These are phyloP conservation scores for Oxycera nigricornis DNA, from an alignment of 2,888 invertebrate species.

Conservation along the genomic window DNA sequence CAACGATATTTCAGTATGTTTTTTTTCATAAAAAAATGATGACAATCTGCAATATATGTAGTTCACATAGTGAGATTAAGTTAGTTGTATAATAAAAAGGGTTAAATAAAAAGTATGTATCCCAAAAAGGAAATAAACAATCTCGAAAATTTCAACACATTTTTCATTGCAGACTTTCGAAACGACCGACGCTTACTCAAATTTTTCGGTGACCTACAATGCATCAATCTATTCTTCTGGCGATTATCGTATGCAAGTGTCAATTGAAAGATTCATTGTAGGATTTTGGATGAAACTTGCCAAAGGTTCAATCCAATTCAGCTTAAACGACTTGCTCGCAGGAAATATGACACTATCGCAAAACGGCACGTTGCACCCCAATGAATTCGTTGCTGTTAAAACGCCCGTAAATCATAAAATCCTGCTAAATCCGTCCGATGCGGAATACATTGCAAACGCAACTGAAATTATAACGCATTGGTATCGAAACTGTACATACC, in stretches of 20 bases:
- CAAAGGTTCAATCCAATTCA: constrained; percentile 59
- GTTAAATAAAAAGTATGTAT: too few species aligned
- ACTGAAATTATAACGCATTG: constrained; percentile 72
- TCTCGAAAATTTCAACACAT: not conserved
- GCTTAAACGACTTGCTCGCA: constrained; percentile 69
- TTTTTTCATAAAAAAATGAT: too few species aligned
- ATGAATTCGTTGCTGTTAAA: constrained; percentile 71
- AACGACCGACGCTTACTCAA: constrained; percentile 64
- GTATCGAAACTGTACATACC: constrained; percentile 79
- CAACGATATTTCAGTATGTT: too few species aligned
- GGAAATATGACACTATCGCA: constrained; percentile 73
- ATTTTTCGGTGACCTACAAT: constrained; percentile 71
- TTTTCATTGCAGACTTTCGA: constrained; percentile 57
- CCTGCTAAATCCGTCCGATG: constrained; percentile 68
- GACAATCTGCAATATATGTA: too few species aligned
- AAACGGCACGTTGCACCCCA: constrained; percentile 65
- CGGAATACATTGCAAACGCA: constrained; percentile 65
- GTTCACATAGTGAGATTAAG: too few species aligned
- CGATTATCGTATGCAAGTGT: constrained; percentile 67
- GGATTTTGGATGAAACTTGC: constrained; percentile 52
- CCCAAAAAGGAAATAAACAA: too few species aligned
- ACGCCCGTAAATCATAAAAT: constrained; percentile 68
- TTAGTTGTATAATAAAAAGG: too few species aligned
- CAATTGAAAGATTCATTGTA: not conserved
- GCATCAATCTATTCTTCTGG: constrained; percentile 65